A percentile compares a stretch with the other conserved stretches of the same genome.
These are phyloP conservation scores for Hesperophylax magnus DNA, from an alignment of 1,140 invertebrate species.

Conservation along the genomic window DNA sequence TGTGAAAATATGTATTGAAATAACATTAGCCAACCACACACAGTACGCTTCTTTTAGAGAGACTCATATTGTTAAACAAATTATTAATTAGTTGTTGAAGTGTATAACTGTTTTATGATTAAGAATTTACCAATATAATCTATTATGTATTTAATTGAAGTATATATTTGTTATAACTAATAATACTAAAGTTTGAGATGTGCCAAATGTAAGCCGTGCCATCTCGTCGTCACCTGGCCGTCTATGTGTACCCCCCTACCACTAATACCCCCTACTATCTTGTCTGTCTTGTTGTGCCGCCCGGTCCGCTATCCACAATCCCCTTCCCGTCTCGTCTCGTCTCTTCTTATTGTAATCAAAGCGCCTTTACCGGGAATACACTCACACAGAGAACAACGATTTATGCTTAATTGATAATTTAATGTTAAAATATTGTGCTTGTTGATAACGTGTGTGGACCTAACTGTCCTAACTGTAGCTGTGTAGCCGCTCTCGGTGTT, in stretches of 20 bases:
- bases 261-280: not conserved
- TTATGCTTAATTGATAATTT: slow-evolving; percentile 35
- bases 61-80: slow-evolving; percentile 56
- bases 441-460: slow-evolving; percentile 27
- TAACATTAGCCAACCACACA: slow-evolving; percentile 56
- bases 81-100: slow-evolving; percentile 43
- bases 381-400: slow-evolving; percentile 33
- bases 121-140: slow-evolving; percentile 28
- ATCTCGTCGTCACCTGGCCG: slow-evolving; percentile 28
- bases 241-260: not conserved
- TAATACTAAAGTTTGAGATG: slow-evolving; percentile 42
- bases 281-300: not conserved
- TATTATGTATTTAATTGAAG: slow-evolving; percentile 35
- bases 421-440: slow-evolving; percentile 36
- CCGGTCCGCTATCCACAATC: not conserved
- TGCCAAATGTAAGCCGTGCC: slow-evolving; percentile 50
- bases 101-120: slow-evolving; percentile 38
- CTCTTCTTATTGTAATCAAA: not conserved
- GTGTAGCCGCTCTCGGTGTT: slow-evolving; percentile 21
- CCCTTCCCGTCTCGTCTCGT: not conserved
- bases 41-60: slow-evolving; percentile 58
- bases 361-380: slow-evolving; percentile 32
- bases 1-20: slow-evolving; percentile 30
- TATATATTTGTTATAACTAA: slow-evolving; percentile 38
- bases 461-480: slow-evolving; percentile 17